A percentile compares a stretch with the other conserved stretches of the same genome.
These are phyloP conservation scores for Ptychadena robeensis DNA, from an alignment of 2,797 vertebrate species.

Conservation along the genomic window DNA sequence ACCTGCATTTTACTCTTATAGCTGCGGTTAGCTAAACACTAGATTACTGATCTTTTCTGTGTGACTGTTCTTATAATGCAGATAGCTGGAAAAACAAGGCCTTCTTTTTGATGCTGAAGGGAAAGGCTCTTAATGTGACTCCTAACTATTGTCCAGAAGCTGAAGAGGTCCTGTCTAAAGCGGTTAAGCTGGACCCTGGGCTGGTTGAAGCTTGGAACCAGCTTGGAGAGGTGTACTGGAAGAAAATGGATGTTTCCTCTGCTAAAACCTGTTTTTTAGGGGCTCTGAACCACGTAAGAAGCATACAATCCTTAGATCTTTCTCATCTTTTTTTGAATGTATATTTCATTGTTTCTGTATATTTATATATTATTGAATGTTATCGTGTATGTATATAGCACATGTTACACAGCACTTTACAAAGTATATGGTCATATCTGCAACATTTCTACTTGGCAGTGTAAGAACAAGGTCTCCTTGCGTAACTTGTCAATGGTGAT, in stretches of 20 bases:
- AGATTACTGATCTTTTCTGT: neutral
- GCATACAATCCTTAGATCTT: neutral
- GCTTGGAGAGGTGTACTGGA: constrained; percentile 92
- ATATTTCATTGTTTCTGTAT: no score
- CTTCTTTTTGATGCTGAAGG: constrained; percentile 82
- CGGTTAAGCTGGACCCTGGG: constrained; percentile 87
- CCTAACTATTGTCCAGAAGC: constrained; percentile 78
- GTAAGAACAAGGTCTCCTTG: constrained; percentile 89
- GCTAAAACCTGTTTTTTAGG: constrained; percentile 90
- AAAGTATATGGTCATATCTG: no score
- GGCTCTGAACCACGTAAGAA: constrained; percentile 84
- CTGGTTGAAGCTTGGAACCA: constrained; percentile 91
- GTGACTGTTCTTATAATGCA: neutral
- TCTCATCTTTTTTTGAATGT: neutral
- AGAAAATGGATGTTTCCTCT: constrained; percentile 83
- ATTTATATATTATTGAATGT: no score
- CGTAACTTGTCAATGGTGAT: constrained; percentile 91
- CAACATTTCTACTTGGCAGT: constrained; percentile 68
- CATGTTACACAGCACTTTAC: no score
- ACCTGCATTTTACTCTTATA: neutral
- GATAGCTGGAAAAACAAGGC: constrained; percentile 77
- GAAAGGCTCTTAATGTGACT: constrained; percentile 83
- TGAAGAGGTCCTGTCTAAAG: constrained; percentile 84
- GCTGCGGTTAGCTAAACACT: neutral
- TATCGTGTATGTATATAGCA: no score